Evolutionary conservation across 2,888 invertebrate species (phyloP).

Genomic region (Leptura quadrifasciata): DNA sequence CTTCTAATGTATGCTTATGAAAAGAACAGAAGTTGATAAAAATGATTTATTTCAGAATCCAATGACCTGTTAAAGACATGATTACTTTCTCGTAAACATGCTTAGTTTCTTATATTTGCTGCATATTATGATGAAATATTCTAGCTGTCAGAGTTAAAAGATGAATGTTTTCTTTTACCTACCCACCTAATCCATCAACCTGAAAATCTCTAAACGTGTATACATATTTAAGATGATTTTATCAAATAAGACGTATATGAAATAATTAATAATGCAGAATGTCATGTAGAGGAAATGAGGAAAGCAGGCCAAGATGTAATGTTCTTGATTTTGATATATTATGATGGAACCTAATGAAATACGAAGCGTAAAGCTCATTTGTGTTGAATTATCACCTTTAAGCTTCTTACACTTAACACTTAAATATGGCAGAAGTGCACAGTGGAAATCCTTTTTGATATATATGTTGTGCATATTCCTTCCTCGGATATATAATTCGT

Average conservation of each 20-base stretch:
- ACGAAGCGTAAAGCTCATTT: not conserved
- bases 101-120: constrained; percentile 27
- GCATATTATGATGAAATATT: constrained; percentile 43
- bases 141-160: constrained; percentile 46
- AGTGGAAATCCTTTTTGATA: too few species aligned
- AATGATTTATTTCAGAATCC: constrained; percentile 26
- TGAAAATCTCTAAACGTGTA: constrained; percentile 11
- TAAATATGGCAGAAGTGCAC: not conserved
- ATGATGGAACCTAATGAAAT: not conserved
- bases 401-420: not conserved
- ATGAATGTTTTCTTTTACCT: constrained; percentile 46
- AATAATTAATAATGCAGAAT: constrained; percentile 24
- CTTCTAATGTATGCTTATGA: not conserved
- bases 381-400: not conserved
- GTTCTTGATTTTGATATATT: constrained; percentile 3
- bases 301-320: constrained; percentile 7
- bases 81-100: constrained; percentile 34
- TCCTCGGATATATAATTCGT: too few species aligned
- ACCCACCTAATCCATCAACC: constrained; percentile 30
- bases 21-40: constrained; percentile 11
- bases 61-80: constrained; percentile 14
- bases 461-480: too few species aligned
- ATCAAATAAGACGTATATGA: constrained; percentile 24
- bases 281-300: constrained; percentile 8
- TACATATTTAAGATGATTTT: constrained; percentile 29